Evolutionary conservation across 2,113 vertebrate genomes (phyloP), one percentile per base, ranked within the genome.

Genomic region (Psilopogon haemacephalus): DNA sequence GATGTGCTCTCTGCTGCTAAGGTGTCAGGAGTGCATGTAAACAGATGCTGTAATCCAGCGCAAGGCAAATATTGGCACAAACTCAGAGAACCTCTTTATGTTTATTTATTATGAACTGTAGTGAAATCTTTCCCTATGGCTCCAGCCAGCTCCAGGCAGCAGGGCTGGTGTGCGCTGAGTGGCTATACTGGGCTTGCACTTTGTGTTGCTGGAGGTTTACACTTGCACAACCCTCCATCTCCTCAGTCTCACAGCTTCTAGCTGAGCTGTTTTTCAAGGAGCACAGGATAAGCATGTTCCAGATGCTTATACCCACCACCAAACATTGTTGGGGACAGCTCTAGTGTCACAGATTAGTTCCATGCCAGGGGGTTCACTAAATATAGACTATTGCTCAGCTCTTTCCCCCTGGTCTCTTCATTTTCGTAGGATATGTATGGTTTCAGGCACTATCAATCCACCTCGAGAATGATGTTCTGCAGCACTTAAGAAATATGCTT

Each of bases 21-120:
- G 40, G 37, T 0, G 0, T 8, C 8, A 1, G 40, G n/a, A 55
- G 40, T 52, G 68, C 21, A 3, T 17, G 23, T 46, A 70, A 84
- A 70, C 52, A 84, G 48, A 52, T 50, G 55, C 69, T 68, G 46
- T 33, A 74, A 80, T 67, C 62, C 84, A 60, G 69, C 23, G 35
- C 80, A 64, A 56, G 0, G 11, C n/a, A 86, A 90, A 80, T 67
- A 77, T 12, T 80, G 83, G 68, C 64, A 92, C 11, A 71, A 55
- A 16, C 27, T 55, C 0, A 0, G 46, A 80, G 40, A 84, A 58
- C 9, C 12, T 86, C 50, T 75, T 70, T 12, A 6, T 81, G 32
- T 42, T 91, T 79, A 27, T 58, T 88, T 86, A 50, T 72, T 37
- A 55, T 1, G 18, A 77, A 84, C 46, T 1, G 0, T 26, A 63